Conservation (phyloP, 2,888 invertebrate species). For the Agapostemon virescens region DNA sequence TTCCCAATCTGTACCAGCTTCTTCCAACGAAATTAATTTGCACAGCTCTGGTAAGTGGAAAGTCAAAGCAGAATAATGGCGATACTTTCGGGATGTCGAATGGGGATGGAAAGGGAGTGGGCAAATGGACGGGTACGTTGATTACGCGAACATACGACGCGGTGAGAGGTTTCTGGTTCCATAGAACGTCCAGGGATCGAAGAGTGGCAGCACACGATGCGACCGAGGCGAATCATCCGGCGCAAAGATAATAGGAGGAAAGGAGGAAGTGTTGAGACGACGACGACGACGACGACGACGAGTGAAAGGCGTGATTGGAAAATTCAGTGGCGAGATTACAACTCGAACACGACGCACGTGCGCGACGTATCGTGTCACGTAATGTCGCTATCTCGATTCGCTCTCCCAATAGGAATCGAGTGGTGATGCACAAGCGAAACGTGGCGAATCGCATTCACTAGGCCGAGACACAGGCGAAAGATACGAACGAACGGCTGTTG, state of each 20-base stretch:
- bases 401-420: slow-evolving; percentile 28
- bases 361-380: slow-evolving; percentile 46
- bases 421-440: slow-evolving; percentile 21
- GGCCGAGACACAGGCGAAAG: slow-evolving; percentile 1
- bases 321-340: slow-evolving; percentile 58
- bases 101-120: no score
- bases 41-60: no score
- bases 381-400: slow-evolving; percentile 50
- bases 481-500: slow-evolving; percentile 11
- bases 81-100: no score
- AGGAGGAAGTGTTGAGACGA: slow-evolving; percentile 56
- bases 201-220: not conserved
- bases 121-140: no score
- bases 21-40: no score
- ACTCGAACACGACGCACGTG: slow-evolving; percentile 50
- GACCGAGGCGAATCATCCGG: slow-evolving; percentile 19
- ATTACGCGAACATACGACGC: not conserved
- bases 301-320: slow-evolving; percentile 64
- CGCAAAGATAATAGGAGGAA: slow-evolving; percentile 44
- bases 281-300: no score
- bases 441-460: slow-evolving; percentile 12
- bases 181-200: not conserved
- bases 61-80: no score
- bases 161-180: not conserved
- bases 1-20: no score